Base-by-base conservation (phyloP, 2,113 vertebrate species). In the Eclectus roratus region DNA sequence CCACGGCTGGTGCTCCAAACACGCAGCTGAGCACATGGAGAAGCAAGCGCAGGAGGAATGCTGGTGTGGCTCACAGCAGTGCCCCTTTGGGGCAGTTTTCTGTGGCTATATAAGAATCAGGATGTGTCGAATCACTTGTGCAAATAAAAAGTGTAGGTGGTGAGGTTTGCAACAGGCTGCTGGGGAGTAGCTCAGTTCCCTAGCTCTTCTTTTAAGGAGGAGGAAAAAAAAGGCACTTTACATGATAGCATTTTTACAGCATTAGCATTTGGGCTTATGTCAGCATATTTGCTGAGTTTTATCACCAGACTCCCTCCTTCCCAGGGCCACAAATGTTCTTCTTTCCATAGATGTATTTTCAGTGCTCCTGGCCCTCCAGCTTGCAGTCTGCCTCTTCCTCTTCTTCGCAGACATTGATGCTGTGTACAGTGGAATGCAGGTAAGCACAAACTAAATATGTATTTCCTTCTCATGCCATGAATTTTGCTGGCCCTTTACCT, bases 271-370 rank as follows among this genome's bases (percentile, higher is more conserved):
- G 58, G 7, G 6, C 8, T 81, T 35, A 47, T 60, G 25, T 24
- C 33, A 71, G 15, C 11, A 10, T 21, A 35, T 44, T 27, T 66
- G 31, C 31, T 71, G 60, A 49, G 31, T 61, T 33, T 70, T 43
- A 14, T 66, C 46, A 46, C 55, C 71, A 79, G 19, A 1, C 0
- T 5, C 4, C 4, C 7, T 74, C 27, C 20, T 25, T 92, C 43
- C 37, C 47, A 21, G 14, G 13, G 43, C 37, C 31, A 80, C 43
- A 72, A 71, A 39, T 76, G 41, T 66, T 96, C 73, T 73, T 96
- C 53, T 95, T 85, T 90, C 80, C 53, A 66, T 81, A 98, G 97
- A 97, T 88, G 43, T 95, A 47, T 98, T 98, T 95, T 97, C 97
- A 56, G 71, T 94, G 50, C 58, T 98, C 56, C 91, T 98, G 84